phyloP scores from a whole-genome alignment of 1,140 invertebrate species.

The Zaprionus ornatus region DNA sequence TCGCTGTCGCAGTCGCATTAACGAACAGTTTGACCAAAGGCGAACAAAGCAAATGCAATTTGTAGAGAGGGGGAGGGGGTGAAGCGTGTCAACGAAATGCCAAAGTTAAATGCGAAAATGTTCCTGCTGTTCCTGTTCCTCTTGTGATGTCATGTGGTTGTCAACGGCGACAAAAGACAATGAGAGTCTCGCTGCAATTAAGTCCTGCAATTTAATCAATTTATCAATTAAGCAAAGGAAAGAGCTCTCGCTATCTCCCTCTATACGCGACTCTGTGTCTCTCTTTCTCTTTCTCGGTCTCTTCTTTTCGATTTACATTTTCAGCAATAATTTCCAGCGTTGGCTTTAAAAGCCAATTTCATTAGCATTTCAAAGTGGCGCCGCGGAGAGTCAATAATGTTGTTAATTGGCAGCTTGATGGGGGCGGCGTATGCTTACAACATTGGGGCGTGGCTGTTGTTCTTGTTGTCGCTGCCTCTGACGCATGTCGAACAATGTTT shows the following conservation, averaged over 20 bases:
- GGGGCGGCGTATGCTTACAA: slow-evolving; percentile 10
- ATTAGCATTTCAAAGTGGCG: slow-evolving; percentile 80
- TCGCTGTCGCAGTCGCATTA: slow-evolving; percentile 66
- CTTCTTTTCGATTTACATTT: neutral
- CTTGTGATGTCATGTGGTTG: slow-evolving; percentile 36
- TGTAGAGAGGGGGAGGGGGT: slow-evolving; percentile 5
- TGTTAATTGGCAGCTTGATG: slow-evolving; percentile 66
- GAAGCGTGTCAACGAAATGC: neutral
- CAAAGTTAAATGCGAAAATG: slow-evolving; percentile 67
- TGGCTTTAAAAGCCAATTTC: slow-evolving; percentile 77
- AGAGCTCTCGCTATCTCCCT: neutral
- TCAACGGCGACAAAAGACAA: slow-evolving; percentile 39
- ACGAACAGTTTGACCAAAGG: slow-evolving; percentile 47
- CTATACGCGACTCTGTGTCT: neutral
- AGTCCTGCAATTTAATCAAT: slow-evolving; percentile 79
- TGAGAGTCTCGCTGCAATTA: slow-evolving; percentile 60
- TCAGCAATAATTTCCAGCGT: slow-evolving; percentile 4
- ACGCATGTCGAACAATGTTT: slow-evolving; percentile 63
- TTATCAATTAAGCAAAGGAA: slow-evolving; percentile 70
- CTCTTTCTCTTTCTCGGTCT: neutral
- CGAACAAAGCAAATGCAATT: slow-evolving; percentile 72
- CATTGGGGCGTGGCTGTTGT: slow-evolving; percentile 47
- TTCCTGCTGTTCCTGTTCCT: slow-evolving; percentile 16
- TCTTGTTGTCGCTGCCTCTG: neutral
- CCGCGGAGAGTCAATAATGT: slow-evolving; percentile 70